A percentile compares a stretch with the other conserved stretches of the same genome.
These are phyloP conservation scores for Pristionchus japonicus DNA, from an alignment of 2,888 invertebrate genomes.

Conservation along the genomic window DNA sequence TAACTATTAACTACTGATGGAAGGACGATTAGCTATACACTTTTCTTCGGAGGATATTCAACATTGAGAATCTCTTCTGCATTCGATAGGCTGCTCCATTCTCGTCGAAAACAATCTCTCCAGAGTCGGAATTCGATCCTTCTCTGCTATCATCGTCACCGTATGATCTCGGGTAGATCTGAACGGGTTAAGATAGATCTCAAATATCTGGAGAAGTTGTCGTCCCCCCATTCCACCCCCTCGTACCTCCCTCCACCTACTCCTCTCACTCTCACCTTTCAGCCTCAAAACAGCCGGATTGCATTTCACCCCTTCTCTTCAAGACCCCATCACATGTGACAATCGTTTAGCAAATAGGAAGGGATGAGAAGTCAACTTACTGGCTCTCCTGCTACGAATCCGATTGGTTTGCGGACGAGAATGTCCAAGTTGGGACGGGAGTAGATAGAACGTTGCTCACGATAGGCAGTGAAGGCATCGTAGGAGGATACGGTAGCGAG, in stretches of 20 bases:
- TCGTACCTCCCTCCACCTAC: background rate
- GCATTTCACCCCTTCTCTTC: background rate
- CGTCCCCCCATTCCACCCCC: background rate
- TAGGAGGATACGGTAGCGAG: background rate
- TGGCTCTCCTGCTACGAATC: constrained; percentile 35
- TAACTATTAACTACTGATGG: background rate
- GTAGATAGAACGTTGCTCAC: constrained; percentile 17
- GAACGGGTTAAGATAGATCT: background rate
- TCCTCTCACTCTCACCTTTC: background rate
- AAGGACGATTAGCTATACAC: background rate
- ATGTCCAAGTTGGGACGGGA: background rate
- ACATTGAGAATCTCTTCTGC: constrained; percentile 36
- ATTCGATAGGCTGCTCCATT: constrained; percentile 39
- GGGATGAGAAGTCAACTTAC: background rate
- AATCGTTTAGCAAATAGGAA: background rate
- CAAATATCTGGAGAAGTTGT: background rate
- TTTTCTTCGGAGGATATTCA: constrained; percentile 29
- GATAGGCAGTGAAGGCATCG: constrained; percentile 9
- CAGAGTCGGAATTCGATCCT: background rate
- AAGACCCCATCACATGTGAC: constrained; percentile 33
- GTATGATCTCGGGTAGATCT: constrained; percentile 35
- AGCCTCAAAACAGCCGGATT: background rate
- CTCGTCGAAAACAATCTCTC: constrained; percentile 22
- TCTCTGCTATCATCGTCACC: constrained; percentile 16
- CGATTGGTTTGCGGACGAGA: constrained; percentile 2